phyloP scores from a whole-genome alignment of 1,140 invertebrate genomes.

The Tetramorium simillimum region DNA sequence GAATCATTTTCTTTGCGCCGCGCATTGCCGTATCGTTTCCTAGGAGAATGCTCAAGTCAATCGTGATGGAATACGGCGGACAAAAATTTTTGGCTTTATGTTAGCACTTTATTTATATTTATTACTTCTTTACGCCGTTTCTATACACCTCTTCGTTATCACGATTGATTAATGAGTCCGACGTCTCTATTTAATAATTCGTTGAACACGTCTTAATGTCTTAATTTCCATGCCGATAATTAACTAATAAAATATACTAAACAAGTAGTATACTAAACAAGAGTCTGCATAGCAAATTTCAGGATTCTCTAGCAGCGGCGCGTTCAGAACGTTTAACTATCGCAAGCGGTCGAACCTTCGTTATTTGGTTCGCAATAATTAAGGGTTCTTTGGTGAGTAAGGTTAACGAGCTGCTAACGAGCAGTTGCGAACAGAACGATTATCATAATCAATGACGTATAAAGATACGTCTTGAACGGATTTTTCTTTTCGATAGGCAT shows the following conservation, averaged over 20 bases:
- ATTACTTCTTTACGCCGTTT: not conserved
- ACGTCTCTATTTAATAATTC: not conserved
- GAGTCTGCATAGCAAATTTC: not conserved
- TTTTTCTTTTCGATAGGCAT: not conserved
- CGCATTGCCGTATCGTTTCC: not conserved
- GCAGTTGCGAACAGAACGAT: slow-evolving; percentile 66
- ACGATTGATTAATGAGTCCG: not conserved
- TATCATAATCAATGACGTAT: slow-evolving; percentile 74
- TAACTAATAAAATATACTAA: not conserved
- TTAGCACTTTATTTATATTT: not conserved
- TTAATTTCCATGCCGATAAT: not conserved
- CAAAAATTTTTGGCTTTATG: not conserved
- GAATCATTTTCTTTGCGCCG: not conserved
- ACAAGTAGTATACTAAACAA: not conserved
- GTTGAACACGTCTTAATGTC: not conserved
- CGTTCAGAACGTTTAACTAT: not conserved
- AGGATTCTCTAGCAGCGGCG: not conserved
- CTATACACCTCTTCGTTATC: not conserved
- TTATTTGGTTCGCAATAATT: slow-evolving; percentile 68
- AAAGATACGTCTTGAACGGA: not conserved
- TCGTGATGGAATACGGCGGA: not conserved
- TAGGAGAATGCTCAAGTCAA: slow-evolving; percentile 2
- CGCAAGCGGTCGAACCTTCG: not conserved
- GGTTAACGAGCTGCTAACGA: slow-evolving; percentile 80
- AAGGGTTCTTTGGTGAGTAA: slow-evolving; percentile 65